Percentiles rank a stretch among this genome's conserved stretches.
These are phyloP conservation scores for Notechis scutatus DNA, from an alignment of 2,113 vertebrate genomes.

Conservation along the genomic window DNA sequence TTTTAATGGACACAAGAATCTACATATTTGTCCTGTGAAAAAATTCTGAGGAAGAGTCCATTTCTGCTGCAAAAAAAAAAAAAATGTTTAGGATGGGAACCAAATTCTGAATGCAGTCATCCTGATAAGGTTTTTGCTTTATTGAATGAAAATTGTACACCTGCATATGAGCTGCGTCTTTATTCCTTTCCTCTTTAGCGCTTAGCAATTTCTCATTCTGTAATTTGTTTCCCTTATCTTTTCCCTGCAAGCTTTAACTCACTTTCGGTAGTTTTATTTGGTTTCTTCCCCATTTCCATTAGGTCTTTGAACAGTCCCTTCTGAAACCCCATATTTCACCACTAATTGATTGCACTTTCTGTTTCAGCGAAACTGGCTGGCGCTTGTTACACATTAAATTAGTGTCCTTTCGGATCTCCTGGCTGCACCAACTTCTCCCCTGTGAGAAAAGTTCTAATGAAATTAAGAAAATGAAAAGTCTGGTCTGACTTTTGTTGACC, in stretches of 20 bases:
- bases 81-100: background rate
- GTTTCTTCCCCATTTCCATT: constrained; percentile 20
- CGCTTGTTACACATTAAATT: constrained; percentile 35
- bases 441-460: background rate
- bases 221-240: constrained; percentile 40
- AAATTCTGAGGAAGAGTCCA: background rate
- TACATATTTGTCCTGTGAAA: background rate
- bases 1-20: background rate
- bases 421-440: background rate
- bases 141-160: constrained; percentile 3
- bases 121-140: constrained; percentile 16
- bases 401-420: constrained; percentile 26
- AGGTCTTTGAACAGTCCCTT: constrained; percentile 32
- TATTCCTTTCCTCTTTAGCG: background rate
- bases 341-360: constrained; percentile 44
- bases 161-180: background rate
- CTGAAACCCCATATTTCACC: constrained; percentile 25
- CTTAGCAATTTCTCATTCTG: constrained; percentile 46
- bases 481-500: background rate
- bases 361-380: background rate
- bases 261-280: constrained; percentile 12
- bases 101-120: constrained; percentile 19
- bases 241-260: constrained; percentile 30
- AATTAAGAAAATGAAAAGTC: background rate
- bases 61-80: background rate